Evolutionary conservation across 2,797 vertebrate genomes (phyloP).

Genomic region (Falco peregrinus): DNA sequence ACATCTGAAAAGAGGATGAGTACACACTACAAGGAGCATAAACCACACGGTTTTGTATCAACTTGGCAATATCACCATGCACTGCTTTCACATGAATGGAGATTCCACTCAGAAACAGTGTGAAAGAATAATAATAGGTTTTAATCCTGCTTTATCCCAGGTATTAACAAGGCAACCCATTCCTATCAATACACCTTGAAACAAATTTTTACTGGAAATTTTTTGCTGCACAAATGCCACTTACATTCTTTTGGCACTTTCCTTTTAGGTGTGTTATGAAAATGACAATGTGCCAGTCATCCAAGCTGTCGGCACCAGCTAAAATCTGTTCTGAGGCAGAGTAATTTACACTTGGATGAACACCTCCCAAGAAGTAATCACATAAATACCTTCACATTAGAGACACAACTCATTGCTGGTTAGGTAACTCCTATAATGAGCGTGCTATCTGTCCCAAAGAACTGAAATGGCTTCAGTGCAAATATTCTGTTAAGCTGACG

Average conservation of each 20-base stretch:
- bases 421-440: constrained; percentile 54
- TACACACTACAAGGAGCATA: not conserved
- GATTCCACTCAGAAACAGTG: not conserved
- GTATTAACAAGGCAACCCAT: constrained; percentile 50
- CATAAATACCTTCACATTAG: constrained; percentile 68
- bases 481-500: constrained; percentile 26
- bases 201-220: constrained; percentile 51
- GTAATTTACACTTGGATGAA: constrained; percentile 80
- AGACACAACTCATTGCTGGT: constrained; percentile 47
- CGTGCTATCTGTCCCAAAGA: constrained; percentile 3
- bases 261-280: constrained; percentile 79
- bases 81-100: not conserved
- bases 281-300: constrained; percentile 83
- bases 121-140: not conserved
- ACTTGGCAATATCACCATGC: not conserved
- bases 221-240: constrained; percentile 47
- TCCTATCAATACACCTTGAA: constrained; percentile 45
- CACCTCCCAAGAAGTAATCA: constrained; percentile 74
- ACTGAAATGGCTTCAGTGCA: constrained; percentile 40
- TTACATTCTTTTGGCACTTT: constrained; percentile 76
- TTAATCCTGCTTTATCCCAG: not conserved
- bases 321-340: constrained; percentile 75
- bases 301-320: constrained; percentile 75
- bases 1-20: not conserved
- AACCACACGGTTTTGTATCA: not conserved